Evolutionary conservation across 1,140 invertebrate genomes (phyloP).

Genomic region (Sogatella furcifera): DNA sequence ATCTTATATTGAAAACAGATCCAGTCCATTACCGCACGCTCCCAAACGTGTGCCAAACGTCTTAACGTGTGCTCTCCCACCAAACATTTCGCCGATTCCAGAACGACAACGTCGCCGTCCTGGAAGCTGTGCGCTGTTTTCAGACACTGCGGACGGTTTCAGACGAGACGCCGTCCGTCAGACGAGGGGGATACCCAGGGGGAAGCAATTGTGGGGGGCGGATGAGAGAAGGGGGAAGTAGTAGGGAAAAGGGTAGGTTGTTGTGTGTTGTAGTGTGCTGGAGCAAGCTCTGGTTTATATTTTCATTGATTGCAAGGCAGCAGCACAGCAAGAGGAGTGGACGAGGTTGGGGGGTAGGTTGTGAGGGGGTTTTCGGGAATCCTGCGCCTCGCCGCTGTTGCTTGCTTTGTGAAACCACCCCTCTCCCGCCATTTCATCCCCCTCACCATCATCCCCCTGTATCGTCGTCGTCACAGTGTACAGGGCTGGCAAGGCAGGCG

Average conservation of each 20-base stretch:
- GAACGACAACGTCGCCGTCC: too few relatives aligned
- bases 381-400: constrained; percentile 14
- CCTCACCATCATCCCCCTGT: background rate
- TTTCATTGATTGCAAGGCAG: constrained; percentile 24
- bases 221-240: background rate
- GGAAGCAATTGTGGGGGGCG: too few relatives aligned
- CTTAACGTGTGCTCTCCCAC: too few relatives aligned
- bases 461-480: background rate
- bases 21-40: too few relatives aligned
- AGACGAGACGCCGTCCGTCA: too few relatives aligned
- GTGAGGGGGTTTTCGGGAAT: constrained; percentile 7
- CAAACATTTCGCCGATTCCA: too few relatives aligned
- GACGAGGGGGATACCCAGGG: too few relatives aligned
- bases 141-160: too few relatives aligned
- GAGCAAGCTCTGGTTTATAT: constrained; percentile 21
- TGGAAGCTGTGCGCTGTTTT: too few relatives aligned
- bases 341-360: background rate
- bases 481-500: background rate
- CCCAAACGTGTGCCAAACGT: too few relatives aligned
- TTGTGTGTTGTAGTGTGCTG: constrained; percentile 20
- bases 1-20: too few relatives aligned
- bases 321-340: constrained; percentile 1
- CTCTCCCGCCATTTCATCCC: background rate
- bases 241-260: background rate
- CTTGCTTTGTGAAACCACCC: constrained; percentile 8